Conservation (phyloP, 2,888 invertebrate genomes). For the Ophion obscuratus region DNA sequence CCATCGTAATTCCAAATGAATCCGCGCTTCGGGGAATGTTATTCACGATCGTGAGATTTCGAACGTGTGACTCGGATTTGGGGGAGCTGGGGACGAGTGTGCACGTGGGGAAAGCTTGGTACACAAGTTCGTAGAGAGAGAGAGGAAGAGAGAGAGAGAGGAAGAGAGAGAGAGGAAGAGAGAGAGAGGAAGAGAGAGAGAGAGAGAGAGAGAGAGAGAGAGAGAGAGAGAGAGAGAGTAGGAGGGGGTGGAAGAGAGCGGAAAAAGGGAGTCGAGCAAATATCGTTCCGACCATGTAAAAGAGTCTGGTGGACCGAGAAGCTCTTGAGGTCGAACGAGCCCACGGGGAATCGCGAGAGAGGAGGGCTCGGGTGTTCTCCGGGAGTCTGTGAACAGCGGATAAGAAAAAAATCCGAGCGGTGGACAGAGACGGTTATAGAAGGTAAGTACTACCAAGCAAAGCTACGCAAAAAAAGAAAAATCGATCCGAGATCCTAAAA, state of each 20-base stretch:
- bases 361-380: conserved; percentile 21
- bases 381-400: conserved; percentile 54
- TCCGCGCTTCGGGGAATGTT: not conserved
- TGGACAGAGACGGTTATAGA: conserved; percentile 55
- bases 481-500: conserved; percentile 56
- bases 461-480: conserved; percentile 20
- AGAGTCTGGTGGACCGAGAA: conserved; percentile 64
- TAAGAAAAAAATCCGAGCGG: conserved; percentile 58
- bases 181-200: conserved; percentile 4
- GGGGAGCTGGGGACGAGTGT: not conserved
- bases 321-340: conserved; percentile 65
- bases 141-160: not conserved
- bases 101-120: conserved; percentile 30
- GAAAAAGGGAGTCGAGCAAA: conserved; percentile 53
- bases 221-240: not conserved
- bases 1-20: conserved; percentile 6
- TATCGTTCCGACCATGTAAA: conserved; percentile 66
- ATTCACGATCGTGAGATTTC: conserved; percentile 27
- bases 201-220: conserved; percentile 14
- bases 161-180: not conserved
- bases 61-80: not conserved
- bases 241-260: conserved; percentile 5
- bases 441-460: conserved; percentile 31
- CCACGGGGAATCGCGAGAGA: conserved; percentile 53
- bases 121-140: conserved; percentile 10